Evolutionary conservation across 92 coral and sea anemone species (phyloP), one percentile per base, ranked within the genome.

Genomic region (Paramuricea clavata): DNA sequence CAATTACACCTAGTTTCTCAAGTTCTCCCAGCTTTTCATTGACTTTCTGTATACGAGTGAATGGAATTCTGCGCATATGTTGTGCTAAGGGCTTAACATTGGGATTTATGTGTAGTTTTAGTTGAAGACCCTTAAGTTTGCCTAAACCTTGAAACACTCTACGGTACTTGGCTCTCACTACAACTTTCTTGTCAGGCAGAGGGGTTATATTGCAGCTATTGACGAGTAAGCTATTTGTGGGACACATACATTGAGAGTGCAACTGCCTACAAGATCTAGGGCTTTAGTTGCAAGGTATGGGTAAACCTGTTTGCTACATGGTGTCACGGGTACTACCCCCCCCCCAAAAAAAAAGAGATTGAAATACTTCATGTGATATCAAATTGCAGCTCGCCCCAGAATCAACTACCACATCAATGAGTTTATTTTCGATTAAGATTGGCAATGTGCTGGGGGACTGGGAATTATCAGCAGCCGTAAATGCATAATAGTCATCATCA

Each of bases 1-100:
- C 89, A 6, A 87, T 83, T 26, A 91, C 87, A 83, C 74, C 91
- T 19, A 91, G 88, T 44, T 32, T 49, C 74, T 87, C 89, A 30
- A 91, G 87, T 73, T 82, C 56, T 59, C 86, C 82, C 26, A 87
- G 64, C 81, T 91, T 87, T 36, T 91, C 88, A 74, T 49, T 36
- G 72, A 87, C 83, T 84, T 87, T 87, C 31, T 81, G 72, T 75
- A 72, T n/a, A n/a, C n/a, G n/a, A n/a, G n/a, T n/a, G n/a, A n/a
- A n/a, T n/a, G n/a, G n/a, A n/a, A n/a, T n/a, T n/a, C n/a, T n/a
- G n/a, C n/a, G n/a, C n/a, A n/a, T n/a, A n/a, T n/a, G n/a, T n/a
- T n/a, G n/a, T n/a, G 91, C 88, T 23, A 87, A 49, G 7, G 91
- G 91, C 26, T 76, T 49, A 21, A 87, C 81, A 74, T 56, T 86